These are phyloP conservation scores for Ischnura elegans DNA, from an alignment of 2,888 invertebrate genomes.

Conservation along the genomic window DNA sequence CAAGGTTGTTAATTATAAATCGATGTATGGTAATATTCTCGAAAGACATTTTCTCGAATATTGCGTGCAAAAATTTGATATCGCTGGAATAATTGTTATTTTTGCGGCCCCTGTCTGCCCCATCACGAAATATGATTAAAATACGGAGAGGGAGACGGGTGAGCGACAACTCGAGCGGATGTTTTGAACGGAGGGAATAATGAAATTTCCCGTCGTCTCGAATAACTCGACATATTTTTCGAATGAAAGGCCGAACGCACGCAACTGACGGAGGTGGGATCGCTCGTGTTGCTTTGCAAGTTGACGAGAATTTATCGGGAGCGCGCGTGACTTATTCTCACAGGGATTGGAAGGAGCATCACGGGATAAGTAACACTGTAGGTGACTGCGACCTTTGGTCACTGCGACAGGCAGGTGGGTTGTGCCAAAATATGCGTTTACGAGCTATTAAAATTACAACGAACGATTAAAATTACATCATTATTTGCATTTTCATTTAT, in stretches of 20 bases:
- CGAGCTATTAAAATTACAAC: too few relatives aligned
- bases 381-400: too few relatives aligned
- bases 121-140: neutral
- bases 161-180: neutral
- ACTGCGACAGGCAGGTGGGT: too few relatives aligned
- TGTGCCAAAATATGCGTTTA: too few relatives aligned
- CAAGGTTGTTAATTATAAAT: too few relatives aligned
- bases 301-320: neutral
- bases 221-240: neutral
- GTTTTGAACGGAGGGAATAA: neutral
- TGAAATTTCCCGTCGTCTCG: neutral
- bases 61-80: neutral
- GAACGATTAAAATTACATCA: too few relatives aligned
- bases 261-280: neutral
- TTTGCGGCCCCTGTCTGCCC: neutral
- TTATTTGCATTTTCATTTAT: too few relatives aligned
- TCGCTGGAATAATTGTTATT: neutral
- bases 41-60: too few relatives aligned
- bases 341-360: too few relatives aligned
- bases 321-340: neutral
- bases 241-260: neutral
- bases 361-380: too few relatives aligned
- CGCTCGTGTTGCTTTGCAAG: neutral
- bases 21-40: too few relatives aligned
- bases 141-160: too few relatives aligned